A percentile compares a stretch with the other conserved stretches of the same genome.
These are phyloP conservation scores for Rhabdomys dilectus DNA, from an alignment of 2,113 vertebrate genomes.

Conservation along the genomic window DNA sequence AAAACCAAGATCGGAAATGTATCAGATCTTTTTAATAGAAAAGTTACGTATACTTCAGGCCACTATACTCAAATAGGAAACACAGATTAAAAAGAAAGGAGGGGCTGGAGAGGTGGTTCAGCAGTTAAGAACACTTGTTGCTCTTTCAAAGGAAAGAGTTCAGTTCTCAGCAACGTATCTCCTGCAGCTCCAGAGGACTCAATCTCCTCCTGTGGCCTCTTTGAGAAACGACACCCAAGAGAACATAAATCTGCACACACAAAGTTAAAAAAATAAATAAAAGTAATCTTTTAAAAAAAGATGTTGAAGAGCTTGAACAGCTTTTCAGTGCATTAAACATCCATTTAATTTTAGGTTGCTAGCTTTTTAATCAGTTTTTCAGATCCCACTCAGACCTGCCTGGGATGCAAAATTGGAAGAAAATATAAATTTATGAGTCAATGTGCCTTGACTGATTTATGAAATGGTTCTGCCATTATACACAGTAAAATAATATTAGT, in stretches of 20 bases:
- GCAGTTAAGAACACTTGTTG: background rate
- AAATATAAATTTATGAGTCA: background rate
- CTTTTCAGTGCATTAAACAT: conserved; percentile 5
- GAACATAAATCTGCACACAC: background rate
- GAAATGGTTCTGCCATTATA: conserved; percentile 10
- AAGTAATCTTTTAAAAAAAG: background rate
- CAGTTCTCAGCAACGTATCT: background rate
- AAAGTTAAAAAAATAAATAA: background rate
- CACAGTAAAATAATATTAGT: background rate
- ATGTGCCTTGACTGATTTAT: background rate
- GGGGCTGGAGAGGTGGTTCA: background rate
- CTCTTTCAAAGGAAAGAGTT: background rate
- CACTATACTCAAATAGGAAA: conserved; percentile 50
- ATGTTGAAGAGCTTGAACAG: background rate
- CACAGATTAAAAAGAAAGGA: background rate
- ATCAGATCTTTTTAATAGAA: background rate
- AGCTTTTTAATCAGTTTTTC: conserved; percentile 60
- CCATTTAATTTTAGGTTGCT: conserved; percentile 62
- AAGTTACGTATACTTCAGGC: conserved; percentile 13
- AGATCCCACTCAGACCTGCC: conserved; percentile 55
- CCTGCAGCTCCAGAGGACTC: background rate
- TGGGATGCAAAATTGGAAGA: background rate
- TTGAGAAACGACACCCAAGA: background rate
- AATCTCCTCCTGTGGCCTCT: background rate
- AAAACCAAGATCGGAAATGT: conserved; percentile 12